Evolutionary conservation across 2,113 vertebrate genomes (phyloP).

Genomic region (Hymenochirus boettgeri): DNA sequence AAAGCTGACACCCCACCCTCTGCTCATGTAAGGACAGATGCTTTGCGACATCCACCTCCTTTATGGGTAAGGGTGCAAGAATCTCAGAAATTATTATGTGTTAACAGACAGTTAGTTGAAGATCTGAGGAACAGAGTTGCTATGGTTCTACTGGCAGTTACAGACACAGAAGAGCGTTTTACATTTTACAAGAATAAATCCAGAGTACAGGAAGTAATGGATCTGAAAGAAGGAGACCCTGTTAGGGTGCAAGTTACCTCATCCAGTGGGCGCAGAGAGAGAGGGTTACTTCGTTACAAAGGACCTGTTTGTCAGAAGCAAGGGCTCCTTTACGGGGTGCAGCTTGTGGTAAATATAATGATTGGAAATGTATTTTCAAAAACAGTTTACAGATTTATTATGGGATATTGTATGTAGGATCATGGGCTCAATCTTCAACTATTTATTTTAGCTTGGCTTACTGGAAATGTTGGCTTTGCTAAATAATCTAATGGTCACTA

Average conservation of each 20-base stretch:
- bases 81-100: conserved; percentile 50
- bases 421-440: no score
- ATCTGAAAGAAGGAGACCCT: conserved; percentile 48
- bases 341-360: conserved; percentile 52
- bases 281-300: conserved; percentile 62
- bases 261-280: conserved; percentile 53
- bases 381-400: no score
- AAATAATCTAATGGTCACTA: no score
- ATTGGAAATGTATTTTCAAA: no score
- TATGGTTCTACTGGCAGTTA: conserved; percentile 62
- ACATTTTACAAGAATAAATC: conserved; percentile 54
- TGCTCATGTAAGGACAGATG: conserved; percentile 12
- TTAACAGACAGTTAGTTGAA: conserved; percentile 51
- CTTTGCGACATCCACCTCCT: neutral
- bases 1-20: neutral
- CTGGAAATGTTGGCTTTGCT: no score
- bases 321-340: conserved; percentile 63
- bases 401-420: no score
- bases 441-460: no score
- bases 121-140: conserved; percentile 52
- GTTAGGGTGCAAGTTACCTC: conserved; percentile 58
- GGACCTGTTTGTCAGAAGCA: conserved; percentile 59
- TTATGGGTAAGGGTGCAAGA: conserved; percentile 61
- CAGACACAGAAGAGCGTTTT: conserved; percentile 57
- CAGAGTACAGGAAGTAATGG: conserved; percentile 51